A percentile compares a stretch with the other conserved stretches of the same genome.
Evolutionary conservation across 2,113 vertebrate species (phyloP).

Genomic region (Toxotes chatareus): DNA sequence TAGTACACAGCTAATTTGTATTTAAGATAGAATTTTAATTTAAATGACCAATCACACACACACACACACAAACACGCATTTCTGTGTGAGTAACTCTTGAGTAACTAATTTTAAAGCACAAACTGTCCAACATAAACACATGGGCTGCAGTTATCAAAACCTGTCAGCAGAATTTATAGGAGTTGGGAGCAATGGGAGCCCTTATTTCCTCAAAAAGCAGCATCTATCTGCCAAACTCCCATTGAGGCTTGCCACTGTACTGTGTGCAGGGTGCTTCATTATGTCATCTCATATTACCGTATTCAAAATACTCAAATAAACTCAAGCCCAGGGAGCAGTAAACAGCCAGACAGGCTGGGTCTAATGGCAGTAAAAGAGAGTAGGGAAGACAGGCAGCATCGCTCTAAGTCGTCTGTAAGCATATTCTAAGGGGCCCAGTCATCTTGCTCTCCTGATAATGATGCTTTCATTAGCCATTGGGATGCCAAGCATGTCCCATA

Average conservation of each 20-base stretch:
- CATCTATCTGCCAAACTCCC: constrained; percentile 60
- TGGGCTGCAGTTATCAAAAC: constrained; percentile 36
- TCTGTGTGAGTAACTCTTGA: constrained; percentile 7
- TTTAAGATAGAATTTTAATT: neutral
- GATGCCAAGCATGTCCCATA: constrained; percentile 69
- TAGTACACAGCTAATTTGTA: neutral
- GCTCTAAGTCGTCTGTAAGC: constrained; percentile 64
- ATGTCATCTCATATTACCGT: constrained; percentile 71
- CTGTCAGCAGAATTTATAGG: constrained; percentile 50
- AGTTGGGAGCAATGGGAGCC: constrained; percentile 46
- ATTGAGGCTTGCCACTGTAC: constrained; percentile 49
- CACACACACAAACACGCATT: neutral
- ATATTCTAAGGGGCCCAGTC: constrained; percentile 66
- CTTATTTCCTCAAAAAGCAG: constrained; percentile 48
- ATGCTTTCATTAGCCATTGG: constrained; percentile 74
- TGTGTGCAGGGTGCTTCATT: constrained; percentile 59
- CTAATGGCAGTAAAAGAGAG: constrained; percentile 71
- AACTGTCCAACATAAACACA: constrained; percentile 26
- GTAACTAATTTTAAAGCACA: constrained; percentile 21
- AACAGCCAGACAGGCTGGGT: constrained; percentile 66
- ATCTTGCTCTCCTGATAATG: constrained; percentile 67
- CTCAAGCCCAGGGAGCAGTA: constrained; percentile 65
- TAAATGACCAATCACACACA: neutral
- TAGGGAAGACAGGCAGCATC: constrained; percentile 59
- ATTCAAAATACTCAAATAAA: constrained; percentile 71